A percentile compares a stretch with the other conserved stretches of the same genome.
These are phyloP conservation scores for Tipula lateralis DNA, from an alignment of 2,888 invertebrate genomes.

Conservation along the genomic window DNA sequence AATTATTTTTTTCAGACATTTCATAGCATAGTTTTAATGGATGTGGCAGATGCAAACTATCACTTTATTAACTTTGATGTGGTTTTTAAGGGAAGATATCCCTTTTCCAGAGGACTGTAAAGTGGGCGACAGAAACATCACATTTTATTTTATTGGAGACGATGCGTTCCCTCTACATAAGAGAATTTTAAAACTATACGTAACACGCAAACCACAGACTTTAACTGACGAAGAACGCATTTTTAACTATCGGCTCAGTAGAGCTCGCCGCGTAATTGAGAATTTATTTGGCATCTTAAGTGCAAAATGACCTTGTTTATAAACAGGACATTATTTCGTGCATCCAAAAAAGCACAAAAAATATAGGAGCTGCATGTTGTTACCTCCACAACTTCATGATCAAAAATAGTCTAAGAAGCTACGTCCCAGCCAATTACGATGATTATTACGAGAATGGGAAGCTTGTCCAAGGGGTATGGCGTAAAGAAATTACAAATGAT, in stretches of 20 bases:
- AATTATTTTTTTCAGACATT: neutral
- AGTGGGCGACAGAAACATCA: no score
- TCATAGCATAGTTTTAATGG: neutral
- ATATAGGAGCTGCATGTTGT: no score
- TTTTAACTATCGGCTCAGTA: conserved; percentile 28
- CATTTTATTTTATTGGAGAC: conserved; percentile 7
- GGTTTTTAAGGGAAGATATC: neutral
- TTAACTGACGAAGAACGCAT: neutral
- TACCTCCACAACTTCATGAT: no score
- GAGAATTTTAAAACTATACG: conserved; percentile 27
- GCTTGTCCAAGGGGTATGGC: no score
- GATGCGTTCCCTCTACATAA: conserved; percentile 30
- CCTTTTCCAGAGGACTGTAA: no score
- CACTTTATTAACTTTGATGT: neutral
- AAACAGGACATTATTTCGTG: no score
- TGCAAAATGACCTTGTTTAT: no score
- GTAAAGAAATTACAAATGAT: no score
- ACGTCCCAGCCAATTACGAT: no score
- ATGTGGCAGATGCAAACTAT: neutral
- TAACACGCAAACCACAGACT: neutral
- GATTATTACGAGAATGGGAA: no score
- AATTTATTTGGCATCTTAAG: neutral
- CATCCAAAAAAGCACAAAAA: no score
- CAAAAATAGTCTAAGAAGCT: no score
- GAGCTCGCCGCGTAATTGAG: neutral